Conservation (phyloP, 2,888 invertebrate genomes). For the Acleris cristana region DNA sequence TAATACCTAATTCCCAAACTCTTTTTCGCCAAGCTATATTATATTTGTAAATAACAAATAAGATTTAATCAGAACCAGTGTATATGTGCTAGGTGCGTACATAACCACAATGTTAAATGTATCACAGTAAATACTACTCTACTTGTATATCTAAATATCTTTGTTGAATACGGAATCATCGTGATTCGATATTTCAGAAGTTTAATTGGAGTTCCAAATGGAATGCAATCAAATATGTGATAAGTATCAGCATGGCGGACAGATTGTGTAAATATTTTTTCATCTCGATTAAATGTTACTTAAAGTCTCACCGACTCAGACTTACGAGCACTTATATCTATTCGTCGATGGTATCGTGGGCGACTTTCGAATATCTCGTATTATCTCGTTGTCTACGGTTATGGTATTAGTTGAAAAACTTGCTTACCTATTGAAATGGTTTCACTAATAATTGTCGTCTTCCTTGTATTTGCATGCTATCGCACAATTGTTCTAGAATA, state of each 20-base stretch:
- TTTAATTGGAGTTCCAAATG: conserved; percentile 7
- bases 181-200: conserved; percentile 1
- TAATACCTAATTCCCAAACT: too few relatives aligned
- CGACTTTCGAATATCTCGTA: conserved; percentile 60
- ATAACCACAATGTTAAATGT: too few relatives aligned
- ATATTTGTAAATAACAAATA: too few relatives aligned
- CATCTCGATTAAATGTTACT: conserved; percentile 73
- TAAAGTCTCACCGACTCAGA: conserved; percentile 70
- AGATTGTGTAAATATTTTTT: conserved; percentile 75
- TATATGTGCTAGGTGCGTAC: too few relatives aligned
- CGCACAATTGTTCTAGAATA: conserved; percentile 77
- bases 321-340: conserved; percentile 67
- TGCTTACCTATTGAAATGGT: conserved; percentile 55
- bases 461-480: conserved; percentile 74
- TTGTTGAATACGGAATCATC: too few relatives aligned
- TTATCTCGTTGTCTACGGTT: conserved; percentile 49
- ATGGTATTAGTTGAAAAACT: conserved; percentile 70
- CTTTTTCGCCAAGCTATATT: too few relatives aligned
- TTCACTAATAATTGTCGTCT: conserved; percentile 68
- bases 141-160: not conserved
- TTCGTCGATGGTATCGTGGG: conserved; percentile 70
- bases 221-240: conserved; percentile 8
- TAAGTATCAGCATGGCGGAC: conserved; percentile 38
- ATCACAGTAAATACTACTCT: not conserved
- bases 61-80: too few relatives aligned